A percentile compares a stretch with the other conserved stretches of the same genome.
Conservation (phyloP, 2,113 vertebrate species). For the Gavialis gangeticus region DNA sequence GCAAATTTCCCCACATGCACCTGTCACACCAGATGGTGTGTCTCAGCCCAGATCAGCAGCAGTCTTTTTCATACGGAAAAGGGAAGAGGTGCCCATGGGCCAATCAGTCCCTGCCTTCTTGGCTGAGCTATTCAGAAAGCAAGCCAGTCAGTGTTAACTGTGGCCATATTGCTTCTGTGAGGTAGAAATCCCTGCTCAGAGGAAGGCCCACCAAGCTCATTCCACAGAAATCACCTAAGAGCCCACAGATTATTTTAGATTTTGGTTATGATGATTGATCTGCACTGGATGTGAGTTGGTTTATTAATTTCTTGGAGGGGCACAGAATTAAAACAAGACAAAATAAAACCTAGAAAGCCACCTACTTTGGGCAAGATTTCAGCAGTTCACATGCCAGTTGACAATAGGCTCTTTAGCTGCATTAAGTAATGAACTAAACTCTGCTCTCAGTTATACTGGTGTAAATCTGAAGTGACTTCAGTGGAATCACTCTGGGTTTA, state of each 20-base stretch:
- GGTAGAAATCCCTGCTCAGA: neutral
- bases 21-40: fast-evolving
- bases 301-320: neutral
- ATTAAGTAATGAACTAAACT: neutral
- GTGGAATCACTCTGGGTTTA: neutral
- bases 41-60: neutral
- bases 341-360: neutral
- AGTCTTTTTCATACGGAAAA: neutral
- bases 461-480: neutral
- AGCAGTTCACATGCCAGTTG: fast-evolving
- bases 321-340: neutral
- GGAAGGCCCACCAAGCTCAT: neutral
- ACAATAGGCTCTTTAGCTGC: neutral
- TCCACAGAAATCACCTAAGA: neutral
- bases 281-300: neutral
- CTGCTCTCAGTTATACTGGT: neutral
- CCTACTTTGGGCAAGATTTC: neutral
- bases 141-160: neutral
- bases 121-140: neutral
- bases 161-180: neutral
- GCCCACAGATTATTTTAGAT: neutral
- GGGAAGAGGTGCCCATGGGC: neutral
- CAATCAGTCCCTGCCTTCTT: neutral
- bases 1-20: neutral
- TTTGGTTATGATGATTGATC: neutral